phyloP scores from a whole-genome alignment of 2,888 invertebrate species.

The Volucella inanis region DNA sequence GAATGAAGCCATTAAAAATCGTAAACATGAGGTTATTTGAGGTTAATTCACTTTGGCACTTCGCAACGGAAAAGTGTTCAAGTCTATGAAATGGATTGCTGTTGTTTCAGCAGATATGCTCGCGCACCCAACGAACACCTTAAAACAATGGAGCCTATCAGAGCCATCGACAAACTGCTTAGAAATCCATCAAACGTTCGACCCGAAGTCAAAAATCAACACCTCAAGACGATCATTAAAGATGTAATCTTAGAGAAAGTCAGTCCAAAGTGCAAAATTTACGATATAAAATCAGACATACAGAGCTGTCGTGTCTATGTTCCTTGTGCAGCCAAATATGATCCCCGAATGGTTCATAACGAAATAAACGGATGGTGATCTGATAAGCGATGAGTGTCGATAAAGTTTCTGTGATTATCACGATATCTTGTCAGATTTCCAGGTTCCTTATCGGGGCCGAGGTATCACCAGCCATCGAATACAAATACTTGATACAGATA shows the following conservation, averaged over 20 bases:
- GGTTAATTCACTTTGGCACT: constrained; percentile 93
- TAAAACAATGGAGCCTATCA: constrained; percentile 92
- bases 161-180: constrained; percentile 94
- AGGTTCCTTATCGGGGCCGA: constrained; percentile 84
- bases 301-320: constrained; percentile 95
- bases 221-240: constrained; percentile 87
- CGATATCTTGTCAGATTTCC: constrained; percentile 86
- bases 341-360: constrained; percentile 94
- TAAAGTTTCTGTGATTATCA: no score
- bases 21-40: constrained; percentile 91
- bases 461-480: constrained; percentile 83
- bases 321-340: constrained; percentile 91
- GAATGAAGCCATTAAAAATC: constrained; percentile 92
- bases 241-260: constrained; percentile 97
- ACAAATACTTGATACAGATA: constrained; percentile 77
- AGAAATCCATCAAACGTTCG: constrained; percentile 98
- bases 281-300: constrained; percentile 94
- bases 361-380: constrained; percentile 98
- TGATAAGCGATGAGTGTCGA: constrained; percentile 93
- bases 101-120: constrained; percentile 77
- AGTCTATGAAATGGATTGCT: constrained; percentile 94
- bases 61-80: constrained; percentile 95
- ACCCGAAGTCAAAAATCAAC: constrained; percentile 85
- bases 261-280: constrained; percentile 89
- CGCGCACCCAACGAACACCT: constrained; percentile 81